Evolutionary conservation across 2,113 vertebrate species (phyloP).

Genomic region (Aegithalos caudatus): DNA sequence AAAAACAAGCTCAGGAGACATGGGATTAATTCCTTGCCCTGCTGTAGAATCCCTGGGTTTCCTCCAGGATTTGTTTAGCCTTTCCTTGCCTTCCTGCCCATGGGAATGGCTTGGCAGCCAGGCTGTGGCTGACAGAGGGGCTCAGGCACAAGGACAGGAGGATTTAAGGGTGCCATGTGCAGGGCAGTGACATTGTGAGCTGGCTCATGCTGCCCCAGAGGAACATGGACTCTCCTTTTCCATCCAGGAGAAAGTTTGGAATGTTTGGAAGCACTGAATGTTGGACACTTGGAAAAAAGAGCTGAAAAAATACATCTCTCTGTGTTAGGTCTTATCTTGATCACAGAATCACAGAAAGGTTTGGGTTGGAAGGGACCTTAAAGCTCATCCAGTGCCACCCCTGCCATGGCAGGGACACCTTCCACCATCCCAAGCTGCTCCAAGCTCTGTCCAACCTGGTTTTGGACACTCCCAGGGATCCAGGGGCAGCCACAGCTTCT

Average conservation of each 20-base stretch:
- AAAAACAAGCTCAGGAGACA: background rate
- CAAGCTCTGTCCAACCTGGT: background rate
- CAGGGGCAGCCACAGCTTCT: background rate
- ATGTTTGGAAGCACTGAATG: background rate
- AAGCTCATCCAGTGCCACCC: too few species aligned
- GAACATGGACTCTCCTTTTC: too few species aligned
- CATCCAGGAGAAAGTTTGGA: background rate
- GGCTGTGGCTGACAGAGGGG: background rate
- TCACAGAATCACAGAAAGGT: background rate
- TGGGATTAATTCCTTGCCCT: background rate
- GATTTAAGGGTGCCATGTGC: background rate
- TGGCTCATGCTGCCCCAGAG: background rate
- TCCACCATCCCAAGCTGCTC: fast-evolving
- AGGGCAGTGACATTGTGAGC: background rate
- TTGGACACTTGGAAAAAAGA: background rate
- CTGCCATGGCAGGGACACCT: background rate
- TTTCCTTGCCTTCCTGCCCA: background rate
- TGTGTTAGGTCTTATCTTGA: background rate
- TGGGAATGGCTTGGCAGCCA: background rate
- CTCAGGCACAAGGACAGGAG: background rate
- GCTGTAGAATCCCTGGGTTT: background rate
- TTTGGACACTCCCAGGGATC: background rate
- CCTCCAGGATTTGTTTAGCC: background rate
- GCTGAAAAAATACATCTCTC: background rate
- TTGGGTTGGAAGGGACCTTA: background rate